phyloP scores from a whole-genome alignment of 2,797 vertebrate genomes.

The Squalus acanthias region DNA sequence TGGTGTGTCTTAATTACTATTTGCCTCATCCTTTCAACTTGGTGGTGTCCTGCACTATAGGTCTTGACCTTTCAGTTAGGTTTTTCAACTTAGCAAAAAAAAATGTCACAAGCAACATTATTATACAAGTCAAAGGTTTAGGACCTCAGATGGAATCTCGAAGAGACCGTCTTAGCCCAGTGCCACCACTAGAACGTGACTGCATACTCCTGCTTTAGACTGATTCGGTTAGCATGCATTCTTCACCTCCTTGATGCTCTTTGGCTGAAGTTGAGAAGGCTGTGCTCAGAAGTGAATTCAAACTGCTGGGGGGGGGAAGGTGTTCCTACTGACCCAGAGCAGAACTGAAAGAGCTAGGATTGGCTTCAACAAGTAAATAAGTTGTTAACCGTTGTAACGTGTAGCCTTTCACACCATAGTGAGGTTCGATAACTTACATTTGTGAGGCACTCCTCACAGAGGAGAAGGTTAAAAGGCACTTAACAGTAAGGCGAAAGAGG shows the following conservation, averaged over 20 bases:
- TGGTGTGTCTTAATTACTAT: neutral
- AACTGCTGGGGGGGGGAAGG: neutral
- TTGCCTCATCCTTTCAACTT: neutral
- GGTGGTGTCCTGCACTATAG: neutral
- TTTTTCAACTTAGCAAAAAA: neutral
- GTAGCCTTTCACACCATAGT: neutral
- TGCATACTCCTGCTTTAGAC: neutral
- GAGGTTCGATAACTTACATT: neutral
- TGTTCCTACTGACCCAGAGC: neutral
- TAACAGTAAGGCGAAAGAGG: too few relatives aligned
- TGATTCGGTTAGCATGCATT: neutral
- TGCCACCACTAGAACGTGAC: neutral
- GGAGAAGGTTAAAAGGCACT: too few relatives aligned
- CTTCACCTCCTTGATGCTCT: neutral
- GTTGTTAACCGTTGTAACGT: neutral
- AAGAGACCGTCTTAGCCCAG: neutral
- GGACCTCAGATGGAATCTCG: neutral
- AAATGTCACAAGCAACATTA: neutral
- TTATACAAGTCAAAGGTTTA: neutral
- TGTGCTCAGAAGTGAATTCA: neutral
- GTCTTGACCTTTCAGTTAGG: neutral
- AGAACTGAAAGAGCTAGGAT: neutral
- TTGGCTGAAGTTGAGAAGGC: neutral
- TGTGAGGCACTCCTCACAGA: neutral
- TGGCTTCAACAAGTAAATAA: neutral